These are phyloP conservation scores for Drosophila koepferae DNA, from an alignment of 2,888 invertebrate genomes.

Conservation along the genomic window DNA sequence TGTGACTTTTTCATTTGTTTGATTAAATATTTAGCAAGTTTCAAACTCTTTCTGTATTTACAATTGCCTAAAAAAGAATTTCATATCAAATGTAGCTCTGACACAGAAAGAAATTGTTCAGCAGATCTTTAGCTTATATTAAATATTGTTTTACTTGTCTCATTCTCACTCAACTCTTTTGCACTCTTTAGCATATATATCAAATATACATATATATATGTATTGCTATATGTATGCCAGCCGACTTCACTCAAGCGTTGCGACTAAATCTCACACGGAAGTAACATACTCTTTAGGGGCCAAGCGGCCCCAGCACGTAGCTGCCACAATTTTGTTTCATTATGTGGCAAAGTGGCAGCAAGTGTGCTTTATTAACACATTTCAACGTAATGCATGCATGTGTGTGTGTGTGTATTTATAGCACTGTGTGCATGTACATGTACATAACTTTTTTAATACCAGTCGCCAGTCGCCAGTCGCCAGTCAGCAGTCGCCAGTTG, in stretches of 20 bases:
- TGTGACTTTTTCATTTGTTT: not conserved
- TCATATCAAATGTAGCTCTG: not conserved
- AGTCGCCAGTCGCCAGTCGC: constrained; percentile 41
- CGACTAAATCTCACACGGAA: constrained; percentile 14
- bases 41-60: not conserved
- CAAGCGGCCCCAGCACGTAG: constrained; percentile 51
- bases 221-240: not conserved
- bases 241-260: not conserved
- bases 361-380: constrained; percentile 82
- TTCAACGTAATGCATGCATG: constrained; percentile 36
- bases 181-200: not conserved
- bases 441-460: constrained; percentile 78
- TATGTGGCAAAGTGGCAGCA: constrained; percentile 79
- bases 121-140: not conserved
- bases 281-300: constrained; percentile 36
- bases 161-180: not conserved
- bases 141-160: not conserved
- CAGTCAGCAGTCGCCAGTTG: constrained; percentile 40
- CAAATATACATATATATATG: not conserved
- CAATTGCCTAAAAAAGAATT: not conserved
- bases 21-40: not conserved
- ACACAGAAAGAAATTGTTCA: not conserved
- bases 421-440: constrained; percentile 36
- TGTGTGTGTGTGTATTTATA: constrained; percentile 27
- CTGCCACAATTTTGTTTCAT: constrained; percentile 77